These are phyloP conservation scores for Onthophagus sagittarius DNA, from an alignment of 2,888 invertebrate genomes.

Conservation along the genomic window DNA sequence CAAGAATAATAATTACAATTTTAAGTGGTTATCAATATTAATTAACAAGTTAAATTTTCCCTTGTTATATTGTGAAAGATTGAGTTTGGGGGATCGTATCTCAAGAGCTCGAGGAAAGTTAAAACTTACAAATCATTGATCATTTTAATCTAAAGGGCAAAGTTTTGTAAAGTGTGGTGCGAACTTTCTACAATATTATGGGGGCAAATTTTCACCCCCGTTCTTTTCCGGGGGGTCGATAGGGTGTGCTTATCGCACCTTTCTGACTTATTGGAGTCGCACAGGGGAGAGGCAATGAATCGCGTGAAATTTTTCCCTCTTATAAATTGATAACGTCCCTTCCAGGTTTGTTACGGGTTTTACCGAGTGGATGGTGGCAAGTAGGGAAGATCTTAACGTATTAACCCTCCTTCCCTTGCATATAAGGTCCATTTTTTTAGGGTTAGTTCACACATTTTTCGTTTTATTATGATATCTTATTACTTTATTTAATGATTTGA, in stretches of 20 bases:
- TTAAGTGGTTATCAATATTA: not conserved
- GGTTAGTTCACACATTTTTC: not conserved
- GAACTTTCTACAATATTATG: not conserved
- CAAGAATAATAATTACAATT: not conserved
- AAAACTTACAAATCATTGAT: not conserved
- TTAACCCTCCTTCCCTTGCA: not conserved
- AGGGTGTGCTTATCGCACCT: not conserved
- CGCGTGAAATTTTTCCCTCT: conserved; percentile 29
- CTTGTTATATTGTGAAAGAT: not conserved
- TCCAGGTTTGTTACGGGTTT: not conserved
- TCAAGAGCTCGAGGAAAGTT: not conserved
- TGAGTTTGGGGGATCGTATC: not conserved
- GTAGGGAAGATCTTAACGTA: not conserved
- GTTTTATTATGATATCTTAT: not conserved
- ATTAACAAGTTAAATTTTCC: not conserved
- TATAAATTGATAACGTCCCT: not conserved
- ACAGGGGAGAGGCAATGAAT: conserved; percentile 27
- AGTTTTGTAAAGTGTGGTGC: not conserved
- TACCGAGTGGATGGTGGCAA: not conserved
- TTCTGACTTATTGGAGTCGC: conserved; percentile 28
- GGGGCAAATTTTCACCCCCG: not conserved
- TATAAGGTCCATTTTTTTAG: not conserved
- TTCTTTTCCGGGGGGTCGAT: not conserved
- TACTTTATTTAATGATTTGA: too few relatives aligned
- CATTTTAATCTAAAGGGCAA: not conserved